Percentiles rank a stretch among this genome's conserved stretches.
phyloP scores from a whole-genome alignment of 2,888 invertebrate genomes.

The Melanchra persicariae region DNA sequence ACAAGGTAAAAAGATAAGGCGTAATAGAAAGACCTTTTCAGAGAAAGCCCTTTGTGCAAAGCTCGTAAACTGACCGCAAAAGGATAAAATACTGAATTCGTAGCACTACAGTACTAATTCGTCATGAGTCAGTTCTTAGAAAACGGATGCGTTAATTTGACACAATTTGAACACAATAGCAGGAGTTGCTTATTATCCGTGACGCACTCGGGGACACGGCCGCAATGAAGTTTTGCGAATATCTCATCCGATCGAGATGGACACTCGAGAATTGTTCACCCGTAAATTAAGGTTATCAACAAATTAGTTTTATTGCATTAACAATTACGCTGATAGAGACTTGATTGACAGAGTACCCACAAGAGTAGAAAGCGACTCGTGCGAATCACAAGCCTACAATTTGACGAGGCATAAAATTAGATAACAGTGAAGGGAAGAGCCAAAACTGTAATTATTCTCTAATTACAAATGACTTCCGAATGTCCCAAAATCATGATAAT shows the following conservation, averaged over 20 bases:
- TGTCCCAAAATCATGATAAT: slow-evolving; percentile 44
- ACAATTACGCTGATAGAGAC: slow-evolving; percentile 4
- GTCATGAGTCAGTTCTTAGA: slow-evolving; percentile 66
- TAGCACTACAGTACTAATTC: slow-evolving; percentile 41
- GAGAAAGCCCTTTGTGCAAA: slow-evolving; percentile 42
- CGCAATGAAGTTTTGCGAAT: slow-evolving; percentile 59
- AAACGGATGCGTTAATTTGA: slow-evolving; percentile 70
- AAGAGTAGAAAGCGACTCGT: slow-evolving; percentile 23
- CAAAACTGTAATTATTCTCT: slow-evolving; percentile 35
- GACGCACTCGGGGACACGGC: slow-evolving; percentile 52
- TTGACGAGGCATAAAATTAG: slow-evolving; percentile 15
- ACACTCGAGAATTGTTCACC: slow-evolving; percentile 47
- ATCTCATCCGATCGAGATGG: slow-evolving; percentile 47
- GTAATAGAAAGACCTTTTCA: slow-evolving; percentile 45
- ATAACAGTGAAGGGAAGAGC: slow-evolving; percentile 31
- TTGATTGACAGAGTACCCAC: slow-evolving; percentile 11
- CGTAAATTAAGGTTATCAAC: slow-evolving; percentile 52
- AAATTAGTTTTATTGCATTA: slow-evolving; percentile 14
- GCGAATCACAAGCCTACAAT: slow-evolving; percentile 23
- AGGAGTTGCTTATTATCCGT: slow-evolving; percentile 63
- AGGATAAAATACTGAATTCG: slow-evolving; percentile 39
- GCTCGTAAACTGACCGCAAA: slow-evolving; percentile 53
- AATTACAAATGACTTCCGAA: slow-evolving; percentile 47
- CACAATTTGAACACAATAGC: slow-evolving; percentile 68
- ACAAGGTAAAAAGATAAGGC: slow-evolving; percentile 18